A percentile compares a stretch with the other conserved stretches of the same genome.
Conservation (phyloP, 2,113 vertebrate genomes). For the Megatriorchis doriae region DNA sequence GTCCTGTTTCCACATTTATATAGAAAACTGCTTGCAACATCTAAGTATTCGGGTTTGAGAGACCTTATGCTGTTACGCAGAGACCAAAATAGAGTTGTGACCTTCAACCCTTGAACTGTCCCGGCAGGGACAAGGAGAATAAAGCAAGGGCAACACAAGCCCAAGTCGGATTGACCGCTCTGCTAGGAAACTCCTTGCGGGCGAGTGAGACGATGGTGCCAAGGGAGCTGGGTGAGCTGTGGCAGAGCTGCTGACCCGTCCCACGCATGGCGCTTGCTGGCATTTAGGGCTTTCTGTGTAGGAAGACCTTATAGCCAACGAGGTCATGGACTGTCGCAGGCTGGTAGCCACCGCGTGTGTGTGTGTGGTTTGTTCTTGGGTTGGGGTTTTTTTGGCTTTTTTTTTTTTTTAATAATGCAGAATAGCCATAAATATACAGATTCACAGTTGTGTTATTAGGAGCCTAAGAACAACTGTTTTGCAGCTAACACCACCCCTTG, state of each 20-base stretch:
- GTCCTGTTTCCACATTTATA: neutral
- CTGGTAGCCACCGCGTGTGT: neutral
- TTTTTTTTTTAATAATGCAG: neutral
- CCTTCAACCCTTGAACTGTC: neutral
- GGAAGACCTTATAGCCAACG: neutral
- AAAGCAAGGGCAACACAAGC: neutral
- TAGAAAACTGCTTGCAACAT: neutral
- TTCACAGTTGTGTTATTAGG: neutral
- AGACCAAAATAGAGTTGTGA: neutral
- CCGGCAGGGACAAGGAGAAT: neutral
- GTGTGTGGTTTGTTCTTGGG: neutral
- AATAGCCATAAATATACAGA: neutral
- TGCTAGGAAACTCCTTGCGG: neutral
- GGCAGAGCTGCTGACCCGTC: neutral
- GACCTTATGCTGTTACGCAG: neutral
- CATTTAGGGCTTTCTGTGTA: accelerated
- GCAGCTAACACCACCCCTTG: neutral
- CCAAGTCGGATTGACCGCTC: neutral
- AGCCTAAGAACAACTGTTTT: neutral
- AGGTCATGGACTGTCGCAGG: neutral
- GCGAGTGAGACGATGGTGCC: accelerated
- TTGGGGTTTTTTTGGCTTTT: no score
- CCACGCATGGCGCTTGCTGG: neutral
- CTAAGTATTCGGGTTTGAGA: neutral
- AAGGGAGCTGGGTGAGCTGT: neutral